phyloP scores from a whole-genome alignment of 2,113 vertebrate genomes.

The Hyla sarda region DNA sequence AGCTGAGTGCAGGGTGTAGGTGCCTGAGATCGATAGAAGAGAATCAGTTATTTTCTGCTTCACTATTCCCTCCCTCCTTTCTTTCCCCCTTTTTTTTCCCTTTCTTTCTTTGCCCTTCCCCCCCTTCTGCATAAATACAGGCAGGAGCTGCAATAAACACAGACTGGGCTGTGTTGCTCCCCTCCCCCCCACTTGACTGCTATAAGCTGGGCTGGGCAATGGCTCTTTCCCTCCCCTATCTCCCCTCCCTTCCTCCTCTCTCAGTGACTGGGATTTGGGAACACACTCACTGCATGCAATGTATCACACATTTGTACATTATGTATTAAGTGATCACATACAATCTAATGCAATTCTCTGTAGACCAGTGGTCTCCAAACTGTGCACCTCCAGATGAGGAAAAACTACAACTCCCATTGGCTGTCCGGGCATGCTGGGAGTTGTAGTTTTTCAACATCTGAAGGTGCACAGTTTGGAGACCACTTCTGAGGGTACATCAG shows the following conservation, averaged over 20 bases:
- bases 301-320: not conserved
- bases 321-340: too few species aligned
- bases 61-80: conserved; percentile 46
- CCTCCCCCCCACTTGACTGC: conserved; percentile 23
- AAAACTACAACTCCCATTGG: too few species aligned
- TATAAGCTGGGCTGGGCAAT: conserved; percentile 28
- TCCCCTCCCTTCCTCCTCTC: not conserved
- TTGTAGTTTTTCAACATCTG: too few species aligned
- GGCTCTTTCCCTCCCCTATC: conserved; percentile 37
- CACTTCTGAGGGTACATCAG: too few species aligned
- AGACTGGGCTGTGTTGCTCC: not conserved
- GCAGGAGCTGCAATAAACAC: conserved; percentile 60
- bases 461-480: too few species aligned
- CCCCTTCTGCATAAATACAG: conserved; percentile 50
- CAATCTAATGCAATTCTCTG: not conserved
- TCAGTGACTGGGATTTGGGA: conserved; percentile 1
- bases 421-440: too few species aligned
- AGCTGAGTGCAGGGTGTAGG: conserved; percentile 36
- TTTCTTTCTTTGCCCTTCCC: conserved; percentile 45
- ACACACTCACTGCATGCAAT: not conserved
- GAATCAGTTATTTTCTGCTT: conserved; percentile 54
- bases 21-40: conserved; percentile 33
- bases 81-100: conserved; percentile 41
- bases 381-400: too few species aligned
- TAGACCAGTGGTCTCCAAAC: not conserved